These are phyloP conservation scores for Bradypodion pumilum DNA, from an alignment of 2,797 vertebrate species.

Conservation along the genomic window DNA sequence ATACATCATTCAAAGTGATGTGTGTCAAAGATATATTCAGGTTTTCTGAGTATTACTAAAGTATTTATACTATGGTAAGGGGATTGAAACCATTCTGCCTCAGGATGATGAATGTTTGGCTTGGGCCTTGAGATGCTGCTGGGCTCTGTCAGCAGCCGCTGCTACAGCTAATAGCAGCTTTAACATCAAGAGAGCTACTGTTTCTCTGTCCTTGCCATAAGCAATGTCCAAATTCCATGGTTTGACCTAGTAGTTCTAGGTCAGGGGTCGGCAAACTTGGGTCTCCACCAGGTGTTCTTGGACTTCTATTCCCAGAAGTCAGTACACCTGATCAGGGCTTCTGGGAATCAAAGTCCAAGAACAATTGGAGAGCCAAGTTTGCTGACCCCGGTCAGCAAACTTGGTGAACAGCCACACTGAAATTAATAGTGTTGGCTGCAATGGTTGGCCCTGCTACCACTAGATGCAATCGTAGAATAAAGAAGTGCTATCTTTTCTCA, in stretches of 20 bases:
- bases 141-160: too few species aligned
- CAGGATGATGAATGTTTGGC: too few species aligned
- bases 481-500: neutral
- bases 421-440: neutral
- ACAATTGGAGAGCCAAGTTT: too few species aligned
- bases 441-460: neutral
- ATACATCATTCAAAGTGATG: neutral
- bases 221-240: neutral
- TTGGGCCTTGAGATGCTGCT: too few species aligned
- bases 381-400: too few species aligned
- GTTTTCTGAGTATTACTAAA: neutral
- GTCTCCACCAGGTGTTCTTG: too few species aligned
- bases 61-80: neutral
- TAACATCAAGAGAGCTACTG: neutral
- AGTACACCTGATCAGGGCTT: too few species aligned
- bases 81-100: too few species aligned
- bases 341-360: too few species aligned
- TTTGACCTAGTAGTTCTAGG: neutral
- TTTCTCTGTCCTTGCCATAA: neutral
- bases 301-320: too few species aligned
- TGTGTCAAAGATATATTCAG: neutral
- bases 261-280: too few species aligned
- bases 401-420: neutral
- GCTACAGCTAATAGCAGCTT: too few species aligned
- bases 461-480: neutral